Percentiles rank a stretch among this genome's conserved stretches.
These are phyloP conservation scores for Hydrotaea diabolus DNA, from an alignment of 2,888 invertebrate species.

Conservation along the genomic window DNA sequence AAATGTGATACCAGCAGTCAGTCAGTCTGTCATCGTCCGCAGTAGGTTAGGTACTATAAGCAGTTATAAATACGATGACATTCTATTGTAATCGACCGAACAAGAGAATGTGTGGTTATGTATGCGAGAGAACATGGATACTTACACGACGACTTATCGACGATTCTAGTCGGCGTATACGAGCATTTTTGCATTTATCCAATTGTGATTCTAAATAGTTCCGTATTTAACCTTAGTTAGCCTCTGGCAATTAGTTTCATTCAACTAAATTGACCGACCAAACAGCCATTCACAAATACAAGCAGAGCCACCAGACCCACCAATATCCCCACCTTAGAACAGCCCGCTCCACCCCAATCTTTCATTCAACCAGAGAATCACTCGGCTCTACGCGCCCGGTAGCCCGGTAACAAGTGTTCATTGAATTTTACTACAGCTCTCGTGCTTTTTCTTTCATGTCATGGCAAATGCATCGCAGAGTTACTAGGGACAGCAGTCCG, in stretches of 20 bases:
- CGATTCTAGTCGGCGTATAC: background rate
- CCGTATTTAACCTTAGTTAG: conserved; percentile 79
- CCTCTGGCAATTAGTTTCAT: conserved; percentile 73
- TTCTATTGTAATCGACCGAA: conserved; percentile 10
- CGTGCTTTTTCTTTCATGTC: background rate
- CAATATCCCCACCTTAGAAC: background rate
- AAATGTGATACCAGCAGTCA: background rate
- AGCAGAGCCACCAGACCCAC: conserved; percentile 2
- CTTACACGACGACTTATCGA: conserved; percentile 14
- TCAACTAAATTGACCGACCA: conserved; percentile 57
- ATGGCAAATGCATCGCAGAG: background rate
- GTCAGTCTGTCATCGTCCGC: background rate
- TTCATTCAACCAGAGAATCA: background rate
- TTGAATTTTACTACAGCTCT: conserved; percentile 12
- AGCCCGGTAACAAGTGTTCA: background rate
- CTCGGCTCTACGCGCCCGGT: background rate
- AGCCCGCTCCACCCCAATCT: background rate
- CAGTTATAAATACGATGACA: conserved; percentile 18
- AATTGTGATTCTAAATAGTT: conserved; percentile 73
- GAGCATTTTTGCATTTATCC: conserved; percentile 56
- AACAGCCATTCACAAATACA: conserved; percentile 29
- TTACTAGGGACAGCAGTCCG: background rate
- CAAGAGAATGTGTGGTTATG: conserved; percentile 4
- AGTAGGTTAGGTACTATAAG: background rate
- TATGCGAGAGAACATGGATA: background rate